Conservation (phyloP, 1,140 invertebrate genomes). For the Trichogramma pretiosum region DNA sequence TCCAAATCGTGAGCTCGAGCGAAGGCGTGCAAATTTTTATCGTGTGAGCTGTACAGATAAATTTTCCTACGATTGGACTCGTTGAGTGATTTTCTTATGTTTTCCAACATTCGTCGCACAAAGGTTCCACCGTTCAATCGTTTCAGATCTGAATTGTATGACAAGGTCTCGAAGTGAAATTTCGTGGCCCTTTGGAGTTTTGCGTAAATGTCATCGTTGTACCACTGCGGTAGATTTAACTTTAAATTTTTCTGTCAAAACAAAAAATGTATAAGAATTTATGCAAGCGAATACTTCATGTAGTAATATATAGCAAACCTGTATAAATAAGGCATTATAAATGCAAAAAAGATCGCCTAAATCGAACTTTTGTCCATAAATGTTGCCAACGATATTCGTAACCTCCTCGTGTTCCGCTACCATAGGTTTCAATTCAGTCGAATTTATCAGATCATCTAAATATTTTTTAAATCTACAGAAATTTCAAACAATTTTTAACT, state of each 20-base stretch:
- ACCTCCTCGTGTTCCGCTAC: not conserved
- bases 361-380: not conserved
- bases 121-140: not conserved
- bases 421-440: not conserved
- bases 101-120: not conserved
- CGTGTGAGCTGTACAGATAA: constrained; percentile 3
- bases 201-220: not conserved
- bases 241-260: constrained; percentile 5
- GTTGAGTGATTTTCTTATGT: not conserved
- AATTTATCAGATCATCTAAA: not conserved
- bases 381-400: not conserved
- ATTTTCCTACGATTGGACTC: constrained; percentile 1
- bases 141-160: not conserved
- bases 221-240: not conserved
- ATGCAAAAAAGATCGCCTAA: not conserved
- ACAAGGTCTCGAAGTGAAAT: not conserved
- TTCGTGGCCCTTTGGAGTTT: not conserved
- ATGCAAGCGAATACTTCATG: not conserved
- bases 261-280: not conserved
- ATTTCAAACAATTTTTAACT: not conserved
- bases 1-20: not conserved
- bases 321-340: not conserved
- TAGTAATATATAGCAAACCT: not conserved
- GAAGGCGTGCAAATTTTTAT: constrained; percentile 5
- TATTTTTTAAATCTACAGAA: not conserved